Base-by-base conservation (phyloP, 2,888 invertebrate genomes). In the Microctonus hyperodae region DNA sequence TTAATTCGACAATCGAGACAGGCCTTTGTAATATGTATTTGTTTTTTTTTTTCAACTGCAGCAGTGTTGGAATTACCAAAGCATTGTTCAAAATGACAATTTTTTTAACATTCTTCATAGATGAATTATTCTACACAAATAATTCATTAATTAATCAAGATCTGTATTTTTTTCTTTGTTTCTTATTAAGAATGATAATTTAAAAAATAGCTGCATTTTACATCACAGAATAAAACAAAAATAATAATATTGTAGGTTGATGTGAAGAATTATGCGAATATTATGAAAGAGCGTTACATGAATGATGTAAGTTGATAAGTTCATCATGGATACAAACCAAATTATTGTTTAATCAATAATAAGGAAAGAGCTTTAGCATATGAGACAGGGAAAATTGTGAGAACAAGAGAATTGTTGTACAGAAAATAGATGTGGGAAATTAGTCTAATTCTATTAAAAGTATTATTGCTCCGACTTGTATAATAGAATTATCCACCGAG, bases 401-500 rank as follows among this genome's bases (percentile, higher is more conserved):
- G 10, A 1, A 6, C 1, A n/a, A n/a, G n/a, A 55, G n/a, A 9
- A 33, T 31, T 11, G 16, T 28, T 28, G 25, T 28, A 33, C 16
- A 33, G 31, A 33, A 33, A 33, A 33, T 25, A 55, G 60, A 60
- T 51, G 68, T 69, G 72, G 71, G 70, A 67, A 72, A 63, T 74
- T 76, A 76, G 73, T 80, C 76, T 78, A 75, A 78, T 75, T 75
- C 77, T 75, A 73, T 74, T 78, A 70, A 51, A 51, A 51, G 82
- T 82, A 82, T 82, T 83, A 82, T 79, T 76, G 78, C 76, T 76
- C 78, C 76, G 75, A 80, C 75, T 79, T 82, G 82, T 82, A 81
- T 71, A 77, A 81, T 82, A 80, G 75, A 74, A 73, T 76, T 77
- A 71, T 74, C 73, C 71, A 65, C 67, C 68, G 67, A 69, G 68